phyloP scores from a whole-genome alignment of 2,888 invertebrate genomes.

The Sepioteuthis lessoniana region DNA sequence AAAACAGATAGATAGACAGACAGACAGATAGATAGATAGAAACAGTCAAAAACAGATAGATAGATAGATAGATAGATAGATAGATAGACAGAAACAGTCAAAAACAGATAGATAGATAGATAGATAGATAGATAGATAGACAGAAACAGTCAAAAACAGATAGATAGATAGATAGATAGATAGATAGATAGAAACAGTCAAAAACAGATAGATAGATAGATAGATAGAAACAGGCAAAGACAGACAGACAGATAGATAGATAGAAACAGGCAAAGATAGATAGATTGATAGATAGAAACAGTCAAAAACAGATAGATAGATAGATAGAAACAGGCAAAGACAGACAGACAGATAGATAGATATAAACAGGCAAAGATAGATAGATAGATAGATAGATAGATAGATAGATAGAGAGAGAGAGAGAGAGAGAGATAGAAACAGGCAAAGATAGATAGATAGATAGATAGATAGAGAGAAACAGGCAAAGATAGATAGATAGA shows the following conservation, averaged over 20 bases:
- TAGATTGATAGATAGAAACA: no score
- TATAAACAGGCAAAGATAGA: background rate
- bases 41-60: no score
- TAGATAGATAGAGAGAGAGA: background rate
- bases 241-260: background rate
- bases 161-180: background rate
- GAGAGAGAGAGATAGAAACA: background rate
- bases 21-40: background rate
- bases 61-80: slow-evolving; percentile 2
- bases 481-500: background rate
- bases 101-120: background rate
- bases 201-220: background rate
- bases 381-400: background rate
- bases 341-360: background rate
- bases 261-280: background rate
- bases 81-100: background rate
- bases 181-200: no score
- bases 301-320: background rate
- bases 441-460: background rate
- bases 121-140: background rate
- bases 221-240: no score
- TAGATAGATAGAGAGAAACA: background rate
- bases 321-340: no score
- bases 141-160: no score
- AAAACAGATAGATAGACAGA: background rate